Base-by-base conservation (phyloP, 2,797 vertebrate species). In the Astyanax mexicanus region DNA sequence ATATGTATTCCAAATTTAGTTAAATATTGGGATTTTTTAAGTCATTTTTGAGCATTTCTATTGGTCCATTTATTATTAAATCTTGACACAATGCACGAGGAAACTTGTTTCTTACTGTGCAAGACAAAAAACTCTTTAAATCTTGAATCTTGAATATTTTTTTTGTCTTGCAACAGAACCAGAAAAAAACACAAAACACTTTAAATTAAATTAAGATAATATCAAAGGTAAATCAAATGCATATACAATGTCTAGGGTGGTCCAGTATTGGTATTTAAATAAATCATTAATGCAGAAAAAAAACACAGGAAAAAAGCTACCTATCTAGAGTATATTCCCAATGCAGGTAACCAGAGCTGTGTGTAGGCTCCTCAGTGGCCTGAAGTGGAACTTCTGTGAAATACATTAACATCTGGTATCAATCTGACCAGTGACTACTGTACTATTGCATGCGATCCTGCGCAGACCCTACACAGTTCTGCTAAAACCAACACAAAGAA, bases 351-450 rank as follows among this genome's bases (percentile, higher is more conserved):
- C 21, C 29, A 49, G 45, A 75, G 40, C 57, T 11, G 2, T 40
- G 68, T 5, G 38, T 32, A 49, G 35, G 17, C 40, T 38, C 15
- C 45, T 13, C 47, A 69, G 15, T 23, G 25, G 65, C 49, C 64
- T 19, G 2, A 57, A 78, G 29, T 49, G 75, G 75, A 57, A 64
- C 58, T 70, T 38, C 70, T 80, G 60, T 19, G 2, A 57, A 38
- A 54, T 17, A 37, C 38, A 77, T 66, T 69, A 77, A 73, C 78
- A 77, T 77, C 66, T 83, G 78, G 61, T 69, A 67, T 73, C 58
- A 68, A 58, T 80, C 74, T 38, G 58, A 42, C 66, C 19, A 66
- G 15, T 47, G 62, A 47, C 69, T 58, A 78, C 69, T 78, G 67
- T 77, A 52, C 70, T 77, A 70, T 64, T 54, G 67, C 42, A 70